Evolutionary conservation across 2,888 invertebrate genomes (phyloP), one percentile per base, ranked within the genome.

Genomic region (Orthonevra nobilis): DNA sequence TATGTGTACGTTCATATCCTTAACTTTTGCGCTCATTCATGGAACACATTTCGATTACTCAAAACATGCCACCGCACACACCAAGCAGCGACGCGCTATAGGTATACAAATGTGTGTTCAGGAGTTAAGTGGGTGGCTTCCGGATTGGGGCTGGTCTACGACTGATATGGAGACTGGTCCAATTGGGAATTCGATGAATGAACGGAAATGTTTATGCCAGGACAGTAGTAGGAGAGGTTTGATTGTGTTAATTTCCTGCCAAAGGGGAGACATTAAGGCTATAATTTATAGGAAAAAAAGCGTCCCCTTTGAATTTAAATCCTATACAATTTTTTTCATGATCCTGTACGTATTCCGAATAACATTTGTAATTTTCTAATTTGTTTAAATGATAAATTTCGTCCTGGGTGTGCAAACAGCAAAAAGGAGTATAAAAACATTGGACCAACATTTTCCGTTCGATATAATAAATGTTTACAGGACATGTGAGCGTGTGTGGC

Each of bases 161-260:
- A 19, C 63, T 46, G 58, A 75, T 70, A 75, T 5, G 23, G 3
- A 32, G 48, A 20, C 40, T 42, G 46, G 60, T 72, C 66, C 64
- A 60, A 77, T 72, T 72, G 58, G 58, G 48, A 66, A 54, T 72
- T 72, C 52, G 23, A 60, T 46, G 44, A 42, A 23, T 19, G 17
- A 10, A 36, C 20, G 20, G 32, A 42, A 38, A 34, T 34, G 20
- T 34, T 15, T 40, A 12, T 23, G 48, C 23, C 10, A n/a, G n/a
- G n/a, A 6, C 34, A 32, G 5, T 23, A 5, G 40, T 17, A 28
- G 28, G 15, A 34, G 6, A 23, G 42, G 34, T 23, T 34, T 70
- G 10, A 64, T 54, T 77, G 72, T 64, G 77, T 77, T 64, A 72
- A 72, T 52, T 66, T 40, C 46, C 52, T 64, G 77, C 60, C 70